These are phyloP conservation scores for Dendrolimus houi DNA, from an alignment of 2,888 invertebrate species.

Conservation along the genomic window DNA sequence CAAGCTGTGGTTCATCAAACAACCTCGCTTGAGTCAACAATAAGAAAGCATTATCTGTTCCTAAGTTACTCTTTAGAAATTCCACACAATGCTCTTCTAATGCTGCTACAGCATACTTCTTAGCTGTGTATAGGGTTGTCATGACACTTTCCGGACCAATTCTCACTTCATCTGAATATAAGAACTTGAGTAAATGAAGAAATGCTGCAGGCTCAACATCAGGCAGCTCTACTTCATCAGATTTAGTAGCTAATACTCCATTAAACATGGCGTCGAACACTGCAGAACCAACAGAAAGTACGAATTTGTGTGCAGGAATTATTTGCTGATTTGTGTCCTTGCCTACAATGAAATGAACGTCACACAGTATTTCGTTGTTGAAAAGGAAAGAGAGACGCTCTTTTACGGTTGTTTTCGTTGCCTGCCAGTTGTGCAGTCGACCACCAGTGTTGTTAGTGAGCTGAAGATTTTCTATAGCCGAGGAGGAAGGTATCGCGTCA, in stretches of 20 bases:
- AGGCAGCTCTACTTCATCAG: conserved; percentile 85
- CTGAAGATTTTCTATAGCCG: conserved; percentile 54
- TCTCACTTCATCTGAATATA: conserved; percentile 88
- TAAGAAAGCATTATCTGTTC: conserved; percentile 89
- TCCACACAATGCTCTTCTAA: conserved; percentile 90
- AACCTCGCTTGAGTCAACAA: conserved; percentile 86
- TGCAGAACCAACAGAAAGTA: conserved; percentile 87
- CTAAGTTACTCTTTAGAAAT: conserved; percentile 83
- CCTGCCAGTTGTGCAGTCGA: conserved; percentile 81
- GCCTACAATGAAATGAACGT: conserved; percentile 88
- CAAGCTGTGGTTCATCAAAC: conserved; percentile 89
- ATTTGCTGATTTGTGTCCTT: conserved; percentile 80
- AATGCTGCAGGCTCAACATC: conserved; percentile 91
- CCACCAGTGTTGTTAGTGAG: conserved; percentile 61
- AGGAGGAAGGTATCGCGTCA: conserved; percentile 46
- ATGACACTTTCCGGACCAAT: conserved; percentile 91
- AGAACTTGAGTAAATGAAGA: conserved; percentile 81
- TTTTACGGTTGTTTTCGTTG: conserved; percentile 84
- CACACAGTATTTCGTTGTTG: conserved; percentile 72
- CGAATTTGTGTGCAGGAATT: conserved; percentile 88
- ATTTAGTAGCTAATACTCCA: conserved; percentile 81
- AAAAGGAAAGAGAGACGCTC: conserved; percentile 82
- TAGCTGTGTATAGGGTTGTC: conserved; percentile 90
- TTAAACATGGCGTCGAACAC: conserved; percentile 94
- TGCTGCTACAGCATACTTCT: conserved; percentile 90